Conservation (phyloP, 1,140 invertebrate species). For the Drosophila sproati region DNA sequence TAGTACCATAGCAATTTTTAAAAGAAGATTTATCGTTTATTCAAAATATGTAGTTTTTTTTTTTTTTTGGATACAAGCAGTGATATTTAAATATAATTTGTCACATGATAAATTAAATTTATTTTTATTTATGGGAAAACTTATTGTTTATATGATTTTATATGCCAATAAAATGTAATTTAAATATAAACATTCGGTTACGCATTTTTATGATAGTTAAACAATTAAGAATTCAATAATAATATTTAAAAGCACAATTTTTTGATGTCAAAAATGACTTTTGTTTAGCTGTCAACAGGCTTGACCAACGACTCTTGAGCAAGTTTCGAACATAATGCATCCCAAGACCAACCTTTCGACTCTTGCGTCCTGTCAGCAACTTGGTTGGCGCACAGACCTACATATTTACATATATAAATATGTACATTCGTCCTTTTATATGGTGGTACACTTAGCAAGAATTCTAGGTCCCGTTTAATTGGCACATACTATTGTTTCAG, state of each 20-base stretch:
- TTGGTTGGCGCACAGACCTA: conserved; percentile 2
- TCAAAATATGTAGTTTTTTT: background rate
- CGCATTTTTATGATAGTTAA: background rate
- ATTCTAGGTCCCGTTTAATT: conserved; percentile 74
- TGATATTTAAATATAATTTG: too few relatives aligned
- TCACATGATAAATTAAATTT: too few relatives aligned
- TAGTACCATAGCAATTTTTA: background rate
- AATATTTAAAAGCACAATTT: background rate
- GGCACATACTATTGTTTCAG: conserved; percentile 73
- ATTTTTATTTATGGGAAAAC: background rate
- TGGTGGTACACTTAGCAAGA: conserved; percentile 57
- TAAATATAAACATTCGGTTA: background rate
- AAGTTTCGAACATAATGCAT: conserved; percentile 3
- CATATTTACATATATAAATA: conserved; percentile 53
- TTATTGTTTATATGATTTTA: background rate
- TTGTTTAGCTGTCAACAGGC: conserved; percentile 48
- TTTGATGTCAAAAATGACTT: conserved; percentile 16
- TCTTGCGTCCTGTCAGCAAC: conserved; percentile 13
- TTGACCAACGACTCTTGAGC: conserved; percentile 33
- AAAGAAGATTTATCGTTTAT: background rate
- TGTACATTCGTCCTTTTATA: conserved; percentile 64
- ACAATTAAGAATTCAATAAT: background rate
- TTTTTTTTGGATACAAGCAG: too few relatives aligned
- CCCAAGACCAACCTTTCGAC: background rate
- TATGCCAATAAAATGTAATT: background rate